Evolutionary conservation across 2,888 invertebrate genomes (phyloP).

Genomic region (Anarsia innoxiella): DNA sequence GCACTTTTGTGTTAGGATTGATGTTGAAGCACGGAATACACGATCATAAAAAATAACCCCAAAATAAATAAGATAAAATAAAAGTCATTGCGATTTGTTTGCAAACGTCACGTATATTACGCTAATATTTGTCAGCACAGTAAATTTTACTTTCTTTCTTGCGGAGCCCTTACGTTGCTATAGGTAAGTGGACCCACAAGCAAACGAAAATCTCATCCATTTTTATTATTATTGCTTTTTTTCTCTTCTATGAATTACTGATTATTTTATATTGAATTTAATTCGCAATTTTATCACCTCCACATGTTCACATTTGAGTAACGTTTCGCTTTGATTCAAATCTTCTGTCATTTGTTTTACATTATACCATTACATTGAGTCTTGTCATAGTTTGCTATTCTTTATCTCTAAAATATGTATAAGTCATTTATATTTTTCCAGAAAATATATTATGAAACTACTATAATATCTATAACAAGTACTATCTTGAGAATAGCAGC

Average conservation of each 20-base stretch:
- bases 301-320: slow-evolving; percentile 61
- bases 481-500: no score
- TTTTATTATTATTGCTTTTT: slow-evolving; percentile 56
- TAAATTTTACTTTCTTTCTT: slow-evolving; percentile 74
- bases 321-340: slow-evolving; percentile 73
- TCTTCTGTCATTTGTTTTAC: slow-evolving; percentile 44
- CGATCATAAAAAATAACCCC: no score
- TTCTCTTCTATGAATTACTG: slow-evolving; percentile 31
- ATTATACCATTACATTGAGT: slow-evolving; percentile 45
- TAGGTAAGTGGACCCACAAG: slow-evolving; percentile 72
- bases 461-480: no score
- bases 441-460: no score
- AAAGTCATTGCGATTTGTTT: slow-evolving; percentile 39
- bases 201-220: slow-evolving; percentile 42
- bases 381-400: slow-evolving; percentile 35
- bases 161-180: slow-evolving; percentile 74
- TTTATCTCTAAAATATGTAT: slow-evolving; percentile 26
- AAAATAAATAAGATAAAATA: no score
- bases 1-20: no score
- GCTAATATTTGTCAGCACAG: slow-evolving; percentile 65
- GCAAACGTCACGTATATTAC: slow-evolving; percentile 43
- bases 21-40: no score
- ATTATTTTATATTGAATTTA: slow-evolving; percentile 39
- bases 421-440: no score
- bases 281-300: slow-evolving; percentile 46